Evolutionary conservation across 2,113 vertebrate genomes (phyloP).

Genomic region (Periophthalmus modestus): DNA sequence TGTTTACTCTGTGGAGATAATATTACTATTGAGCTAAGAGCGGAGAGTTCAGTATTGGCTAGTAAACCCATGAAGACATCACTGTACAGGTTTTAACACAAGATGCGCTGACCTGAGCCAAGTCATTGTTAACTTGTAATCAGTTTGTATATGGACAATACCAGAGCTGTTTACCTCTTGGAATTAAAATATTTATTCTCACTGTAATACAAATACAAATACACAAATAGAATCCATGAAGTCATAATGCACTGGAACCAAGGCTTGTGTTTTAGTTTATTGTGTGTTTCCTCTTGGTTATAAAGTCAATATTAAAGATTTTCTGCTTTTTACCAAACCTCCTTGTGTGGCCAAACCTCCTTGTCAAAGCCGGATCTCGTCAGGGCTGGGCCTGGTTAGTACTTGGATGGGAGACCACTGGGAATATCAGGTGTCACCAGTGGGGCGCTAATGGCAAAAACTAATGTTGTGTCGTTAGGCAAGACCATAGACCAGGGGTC

Average conservation of each 20-base stretch:
- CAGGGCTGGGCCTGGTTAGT: too few species aligned
- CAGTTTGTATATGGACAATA: background rate
- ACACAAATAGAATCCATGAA: background rate
- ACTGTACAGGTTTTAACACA: background rate
- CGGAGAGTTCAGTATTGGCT: constrained; percentile 6
- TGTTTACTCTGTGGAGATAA: constrained; percentile 30
- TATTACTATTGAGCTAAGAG: constrained; percentile 9
- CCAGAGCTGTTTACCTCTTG: background rate
- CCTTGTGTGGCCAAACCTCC: too few species aligned
- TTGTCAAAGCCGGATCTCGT: too few species aligned
- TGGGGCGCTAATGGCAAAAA: too few species aligned
- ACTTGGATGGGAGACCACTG: too few species aligned
- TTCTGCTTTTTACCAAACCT: too few species aligned
- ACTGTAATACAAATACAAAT: too few species aligned
- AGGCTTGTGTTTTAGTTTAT: background rate
- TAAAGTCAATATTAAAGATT: too few species aligned
- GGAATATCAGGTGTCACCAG: too few species aligned
- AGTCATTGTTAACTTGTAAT: constrained; percentile 13
- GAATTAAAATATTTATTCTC: constrained; percentile 10
- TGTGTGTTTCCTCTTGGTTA: too few species aligned
- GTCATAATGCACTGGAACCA: background rate
- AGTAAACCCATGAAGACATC: constrained; percentile 9
- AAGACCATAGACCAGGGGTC: too few species aligned
- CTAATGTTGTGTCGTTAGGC: too few species aligned
- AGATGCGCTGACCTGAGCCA: background rate